These are phyloP conservation scores for Xestia rhomboidea DNA, from an alignment of 2,888 invertebrate genomes.

Conservation along the genomic window DNA sequence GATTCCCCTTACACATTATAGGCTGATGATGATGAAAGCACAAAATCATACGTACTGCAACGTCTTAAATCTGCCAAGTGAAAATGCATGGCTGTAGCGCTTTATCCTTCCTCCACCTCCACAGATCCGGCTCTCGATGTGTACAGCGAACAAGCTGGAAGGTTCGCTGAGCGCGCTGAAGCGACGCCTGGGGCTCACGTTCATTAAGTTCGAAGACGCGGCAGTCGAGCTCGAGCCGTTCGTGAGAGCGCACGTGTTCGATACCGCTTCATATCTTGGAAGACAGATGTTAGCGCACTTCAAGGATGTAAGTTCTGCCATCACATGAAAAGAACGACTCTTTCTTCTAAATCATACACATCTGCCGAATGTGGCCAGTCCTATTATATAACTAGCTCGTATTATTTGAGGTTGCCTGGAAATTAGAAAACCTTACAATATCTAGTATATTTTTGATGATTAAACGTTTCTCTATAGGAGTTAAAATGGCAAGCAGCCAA, in stretches of 20 bases:
- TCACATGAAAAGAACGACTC: background rate
- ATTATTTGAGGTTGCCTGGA: background rate
- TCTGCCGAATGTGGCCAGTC: background rate
- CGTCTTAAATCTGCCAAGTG: background rate
- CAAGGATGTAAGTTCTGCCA: slow-evolving; percentile 91
- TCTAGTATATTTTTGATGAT: background rate
- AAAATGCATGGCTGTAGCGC: background rate
- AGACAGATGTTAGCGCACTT: slow-evolving; percentile 96
- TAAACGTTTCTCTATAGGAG: slow-evolving; percentile 89
- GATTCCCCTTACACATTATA: no score
- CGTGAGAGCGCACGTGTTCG: slow-evolving; percentile 96
- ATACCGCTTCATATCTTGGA: slow-evolving; percentile 96
- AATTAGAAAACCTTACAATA: background rate
- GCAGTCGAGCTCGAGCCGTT: slow-evolving; percentile 97
- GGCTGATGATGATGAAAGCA: background rate
- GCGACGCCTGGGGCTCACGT: slow-evolving; percentile 95
- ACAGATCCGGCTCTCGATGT: slow-evolving; percentile 96
- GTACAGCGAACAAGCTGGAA: slow-evolving; percentile 95
- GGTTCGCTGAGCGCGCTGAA: slow-evolving; percentile 94
- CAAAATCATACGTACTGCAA: background rate
- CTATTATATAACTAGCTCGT: background rate
- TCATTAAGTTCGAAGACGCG: slow-evolving; percentile 99
- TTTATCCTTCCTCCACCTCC: background rate
- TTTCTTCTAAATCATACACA: background rate
- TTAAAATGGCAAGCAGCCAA: slow-evolving; percentile 98